These are phyloP conservation scores for Beris chalybata DNA, from an alignment of 2,888 invertebrate genomes.

Conservation along the genomic window DNA sequence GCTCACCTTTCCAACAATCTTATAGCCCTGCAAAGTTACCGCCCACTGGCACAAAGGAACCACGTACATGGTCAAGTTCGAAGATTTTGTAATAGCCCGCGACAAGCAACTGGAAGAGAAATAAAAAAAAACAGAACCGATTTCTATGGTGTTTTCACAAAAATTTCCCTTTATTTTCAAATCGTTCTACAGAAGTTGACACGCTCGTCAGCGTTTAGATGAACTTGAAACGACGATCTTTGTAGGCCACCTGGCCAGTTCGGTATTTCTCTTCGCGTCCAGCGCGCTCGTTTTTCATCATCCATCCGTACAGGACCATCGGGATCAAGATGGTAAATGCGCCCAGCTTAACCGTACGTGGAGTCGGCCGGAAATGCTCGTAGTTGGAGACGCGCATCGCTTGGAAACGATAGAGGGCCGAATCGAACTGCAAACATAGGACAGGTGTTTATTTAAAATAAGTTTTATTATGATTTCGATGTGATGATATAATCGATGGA, in stretches of 20 bases:
- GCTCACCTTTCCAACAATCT: constrained; percentile 43
- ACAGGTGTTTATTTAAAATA: background rate
- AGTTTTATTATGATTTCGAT: background rate
- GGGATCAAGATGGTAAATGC: constrained; percentile 61
- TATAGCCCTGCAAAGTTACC: constrained; percentile 95
- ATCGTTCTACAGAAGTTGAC: background rate
- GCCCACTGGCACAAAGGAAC: constrained; percentile 99
- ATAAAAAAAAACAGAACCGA: constrained; percentile 55
- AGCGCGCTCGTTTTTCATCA: constrained; percentile 60
- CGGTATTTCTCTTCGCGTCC: constrained; percentile 63
- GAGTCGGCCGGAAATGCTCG: constrained; percentile 70
- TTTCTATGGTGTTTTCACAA: constrained; percentile 11
- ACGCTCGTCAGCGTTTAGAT: constrained; percentile 55
- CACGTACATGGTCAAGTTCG: constrained; percentile 98
- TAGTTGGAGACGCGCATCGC: constrained; percentile 69
- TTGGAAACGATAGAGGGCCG: constrained; percentile 72
- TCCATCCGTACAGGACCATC: constrained; percentile 60
- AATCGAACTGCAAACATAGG: constrained; percentile 72
- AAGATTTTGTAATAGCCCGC: constrained; percentile 85
- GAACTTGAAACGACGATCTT: constrained; percentile 72
- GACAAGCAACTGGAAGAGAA: constrained; percentile 91
- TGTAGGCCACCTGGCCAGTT: constrained; percentile 74
- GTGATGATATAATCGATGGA: constrained; percentile 39
- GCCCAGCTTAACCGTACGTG: constrained; percentile 60
- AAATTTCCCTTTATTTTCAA: constrained; percentile 15